These are phyloP conservation scores for Parazoanthus swiftii DNA, from an alignment of 92 coral and sea anemone species.

Conservation along the genomic window DNA sequence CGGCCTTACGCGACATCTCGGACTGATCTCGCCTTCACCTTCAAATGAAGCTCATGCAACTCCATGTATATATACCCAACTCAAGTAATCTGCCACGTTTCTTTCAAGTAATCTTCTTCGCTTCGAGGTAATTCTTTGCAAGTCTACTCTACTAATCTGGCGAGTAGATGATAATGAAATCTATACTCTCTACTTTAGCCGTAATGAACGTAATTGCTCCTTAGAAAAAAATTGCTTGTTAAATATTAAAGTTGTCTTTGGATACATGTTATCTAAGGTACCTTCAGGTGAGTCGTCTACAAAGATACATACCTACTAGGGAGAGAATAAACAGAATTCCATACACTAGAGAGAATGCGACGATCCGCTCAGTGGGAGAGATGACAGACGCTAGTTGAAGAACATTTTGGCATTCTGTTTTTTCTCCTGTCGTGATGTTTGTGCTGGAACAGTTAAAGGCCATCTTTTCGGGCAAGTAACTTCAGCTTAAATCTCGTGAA, in stretches of 20 bases:
- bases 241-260: neutral
- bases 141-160: neutral
- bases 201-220: neutral
- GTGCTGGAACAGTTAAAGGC: constrained; percentile 11
- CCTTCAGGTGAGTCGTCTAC: neutral
- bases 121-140: neutral
- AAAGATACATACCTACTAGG: constrained; percentile 63
- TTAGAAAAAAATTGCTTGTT: neutral
- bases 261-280: neutral
- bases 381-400: constrained; percentile 2
- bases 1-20: neutral
- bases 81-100: too few species aligned
- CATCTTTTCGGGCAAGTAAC: neutral
- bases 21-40: neutral
- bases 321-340: constrained; percentile 69
- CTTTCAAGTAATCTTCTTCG: neutral
- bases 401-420: neutral
- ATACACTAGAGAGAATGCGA: constrained; percentile 63
- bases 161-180: neutral
- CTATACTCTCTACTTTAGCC: neutral
- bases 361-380: constrained; percentile 50
- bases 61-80: too few species aligned
- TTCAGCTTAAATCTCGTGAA: neutral
- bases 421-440: neutral
- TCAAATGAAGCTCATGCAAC: neutral